phyloP scores from a whole-genome alignment of 2,797 vertebrate genomes.

The Tangara arthus region DNA sequence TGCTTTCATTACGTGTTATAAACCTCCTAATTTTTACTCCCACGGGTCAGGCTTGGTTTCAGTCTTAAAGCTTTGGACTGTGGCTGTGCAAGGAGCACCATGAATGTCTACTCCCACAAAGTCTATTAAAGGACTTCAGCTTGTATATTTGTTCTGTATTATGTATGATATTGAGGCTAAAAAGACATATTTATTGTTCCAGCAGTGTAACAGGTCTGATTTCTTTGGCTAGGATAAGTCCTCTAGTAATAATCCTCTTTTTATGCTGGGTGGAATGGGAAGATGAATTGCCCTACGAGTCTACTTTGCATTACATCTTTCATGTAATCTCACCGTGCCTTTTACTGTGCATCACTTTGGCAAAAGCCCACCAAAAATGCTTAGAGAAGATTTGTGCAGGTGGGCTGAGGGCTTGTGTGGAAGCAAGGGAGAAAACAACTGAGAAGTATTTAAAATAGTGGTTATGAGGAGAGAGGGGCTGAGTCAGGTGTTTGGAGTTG shows the following conservation, averaged over 20 bases:
- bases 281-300: not conserved
- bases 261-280: not conserved
- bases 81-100: not conserved
- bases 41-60: not conserved
- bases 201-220: not conserved
- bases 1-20: fast-evolving
- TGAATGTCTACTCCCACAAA: not conserved
- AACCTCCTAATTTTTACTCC: not conserved
- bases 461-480: not conserved
- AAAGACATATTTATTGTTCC: not conserved
- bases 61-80: not conserved
- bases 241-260: not conserved
- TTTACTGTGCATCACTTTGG: fast-evolving
- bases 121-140: not conserved
- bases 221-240: not conserved
- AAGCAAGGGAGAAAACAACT: not conserved
- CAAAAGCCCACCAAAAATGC: not conserved
- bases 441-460: not conserved
- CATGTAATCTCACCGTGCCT: not conserved
- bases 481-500: not conserved
- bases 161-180: not conserved
- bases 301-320: fast-evolving
- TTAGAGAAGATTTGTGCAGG: not conserved
- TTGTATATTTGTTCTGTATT: not conserved
- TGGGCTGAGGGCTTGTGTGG: not conserved